Conservation (phyloP, 2,888 invertebrate species). For the Ferrisia virgata region DNA sequence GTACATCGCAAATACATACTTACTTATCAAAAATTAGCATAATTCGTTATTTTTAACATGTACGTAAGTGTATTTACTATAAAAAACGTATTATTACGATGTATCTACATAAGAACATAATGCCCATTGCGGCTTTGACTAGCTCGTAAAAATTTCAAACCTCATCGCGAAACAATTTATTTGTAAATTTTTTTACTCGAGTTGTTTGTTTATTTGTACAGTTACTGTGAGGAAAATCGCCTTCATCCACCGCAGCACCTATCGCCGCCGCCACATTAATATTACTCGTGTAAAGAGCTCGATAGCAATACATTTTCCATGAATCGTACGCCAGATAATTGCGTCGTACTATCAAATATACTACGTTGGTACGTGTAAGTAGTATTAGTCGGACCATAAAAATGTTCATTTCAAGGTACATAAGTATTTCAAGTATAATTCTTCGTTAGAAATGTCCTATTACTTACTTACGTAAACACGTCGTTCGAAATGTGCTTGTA, state of each 20-base stretch:
- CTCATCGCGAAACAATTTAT: neutral
- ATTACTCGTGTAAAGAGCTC: neutral
- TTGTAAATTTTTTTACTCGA: neutral
- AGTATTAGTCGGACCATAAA: neutral
- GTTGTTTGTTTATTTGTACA: neutral
- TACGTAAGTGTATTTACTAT: too few species aligned
- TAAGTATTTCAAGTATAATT: neutral
- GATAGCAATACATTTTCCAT: neutral
- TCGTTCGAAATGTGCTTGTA: neutral
- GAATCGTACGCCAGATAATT: neutral
- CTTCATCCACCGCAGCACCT: neutral
- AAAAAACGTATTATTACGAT: neutral
- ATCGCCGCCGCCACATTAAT: too few species aligned
- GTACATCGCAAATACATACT: neutral
- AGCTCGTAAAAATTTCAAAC: neutral
- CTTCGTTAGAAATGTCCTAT: neutral
- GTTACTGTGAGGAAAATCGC: neutral
- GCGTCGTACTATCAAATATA: constrained; percentile 7
- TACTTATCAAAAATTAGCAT: neutral
- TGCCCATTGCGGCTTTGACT: neutral
- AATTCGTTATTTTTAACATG: neutral
- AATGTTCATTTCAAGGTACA: constrained; percentile 15
- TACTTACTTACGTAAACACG: neutral
- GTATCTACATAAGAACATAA: neutral
- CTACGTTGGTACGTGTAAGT: too few species aligned